Evolutionary conservation across 2,888 invertebrate species (phyloP).

Genomic region (Macropis europaea): DNA sequence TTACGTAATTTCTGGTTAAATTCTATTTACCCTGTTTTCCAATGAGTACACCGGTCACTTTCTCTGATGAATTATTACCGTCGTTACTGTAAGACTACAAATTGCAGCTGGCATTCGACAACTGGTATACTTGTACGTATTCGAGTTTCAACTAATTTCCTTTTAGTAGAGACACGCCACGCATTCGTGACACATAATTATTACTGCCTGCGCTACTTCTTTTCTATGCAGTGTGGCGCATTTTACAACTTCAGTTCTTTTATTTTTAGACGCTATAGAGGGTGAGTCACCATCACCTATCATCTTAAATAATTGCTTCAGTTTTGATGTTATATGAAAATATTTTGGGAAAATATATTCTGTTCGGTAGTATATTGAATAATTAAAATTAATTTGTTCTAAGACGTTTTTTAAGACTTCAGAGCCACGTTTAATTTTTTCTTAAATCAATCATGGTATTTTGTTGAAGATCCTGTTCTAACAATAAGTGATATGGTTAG

Average conservation of each 20-base stretch:
- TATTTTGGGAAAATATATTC: too few species aligned
- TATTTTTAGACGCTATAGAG: too few species aligned
- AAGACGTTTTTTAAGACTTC: too few species aligned
- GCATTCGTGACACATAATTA: not conserved
- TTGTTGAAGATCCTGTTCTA: too few species aligned
- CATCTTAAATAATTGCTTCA: too few species aligned
- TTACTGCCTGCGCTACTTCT: not conserved
- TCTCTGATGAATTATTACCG: slow-evolving; percentile 47
- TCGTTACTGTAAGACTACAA: not conserved
- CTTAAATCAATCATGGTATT: too few species aligned
- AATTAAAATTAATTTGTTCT: too few species aligned
- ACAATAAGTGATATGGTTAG: too few species aligned
- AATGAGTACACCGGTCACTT: slow-evolving; percentile 51
- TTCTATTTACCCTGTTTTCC: slow-evolving; percentile 59
- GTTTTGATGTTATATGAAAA: too few species aligned
- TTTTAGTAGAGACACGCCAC: not conserved
- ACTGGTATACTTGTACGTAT: slow-evolving; percentile 11
- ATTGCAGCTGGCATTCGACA: slow-evolving; percentile 1
- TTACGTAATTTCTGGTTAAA: slow-evolving; percentile 57
- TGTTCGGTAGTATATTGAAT: too few species aligned
- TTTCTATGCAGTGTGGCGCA: not conserved
- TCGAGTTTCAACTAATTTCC: not conserved
- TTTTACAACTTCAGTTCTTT: not conserved
- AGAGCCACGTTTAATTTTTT: too few species aligned
- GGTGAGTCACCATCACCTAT: too few species aligned